Evolutionary conservation across 2,888 invertebrate species (phyloP).

Genomic region (Lasioglossum leucozonium): DNA sequence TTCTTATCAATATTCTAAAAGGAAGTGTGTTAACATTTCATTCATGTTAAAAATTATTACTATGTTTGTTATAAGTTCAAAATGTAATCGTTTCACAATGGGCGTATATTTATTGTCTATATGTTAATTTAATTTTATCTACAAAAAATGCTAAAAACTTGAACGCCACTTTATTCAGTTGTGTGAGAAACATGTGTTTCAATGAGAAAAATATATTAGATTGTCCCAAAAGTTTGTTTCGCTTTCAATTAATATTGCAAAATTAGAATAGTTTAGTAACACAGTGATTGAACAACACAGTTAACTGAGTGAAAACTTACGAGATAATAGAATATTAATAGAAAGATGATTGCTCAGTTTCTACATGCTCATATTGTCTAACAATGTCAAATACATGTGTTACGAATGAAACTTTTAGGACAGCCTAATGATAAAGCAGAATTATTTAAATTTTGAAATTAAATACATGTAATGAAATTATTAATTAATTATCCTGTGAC

Average conservation of each 20-base stretch:
- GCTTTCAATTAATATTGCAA: too few relatives aligned
- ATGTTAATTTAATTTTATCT: constrained; percentile 47
- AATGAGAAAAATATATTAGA: neutral
- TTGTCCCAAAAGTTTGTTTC: neutral
- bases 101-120: constrained; percentile 76
- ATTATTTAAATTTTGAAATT: neutral
- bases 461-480: neutral
- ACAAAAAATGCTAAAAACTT: constrained; percentile 34
- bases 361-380: too few relatives aligned
- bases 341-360: neutral
- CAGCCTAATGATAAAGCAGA: neutral
- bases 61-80: constrained; percentile 42
- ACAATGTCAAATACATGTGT: too few relatives aligned
- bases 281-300: too few relatives aligned
- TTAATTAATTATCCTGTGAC: neutral
- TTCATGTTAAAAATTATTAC: constrained; percentile 56
- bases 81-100: constrained; percentile 55
- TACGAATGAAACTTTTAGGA: too few relatives aligned
- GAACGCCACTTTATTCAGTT: constrained; percentile 24
- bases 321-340: neutral
- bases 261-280: too few relatives aligned
- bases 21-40: constrained; percentile 63
- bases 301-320: too few relatives aligned
- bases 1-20: constrained; percentile 65
- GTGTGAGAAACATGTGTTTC: neutral